phyloP scores from a whole-genome alignment of 2,113 vertebrate species.

The Phyllopteryx taeniolatus region DNA sequence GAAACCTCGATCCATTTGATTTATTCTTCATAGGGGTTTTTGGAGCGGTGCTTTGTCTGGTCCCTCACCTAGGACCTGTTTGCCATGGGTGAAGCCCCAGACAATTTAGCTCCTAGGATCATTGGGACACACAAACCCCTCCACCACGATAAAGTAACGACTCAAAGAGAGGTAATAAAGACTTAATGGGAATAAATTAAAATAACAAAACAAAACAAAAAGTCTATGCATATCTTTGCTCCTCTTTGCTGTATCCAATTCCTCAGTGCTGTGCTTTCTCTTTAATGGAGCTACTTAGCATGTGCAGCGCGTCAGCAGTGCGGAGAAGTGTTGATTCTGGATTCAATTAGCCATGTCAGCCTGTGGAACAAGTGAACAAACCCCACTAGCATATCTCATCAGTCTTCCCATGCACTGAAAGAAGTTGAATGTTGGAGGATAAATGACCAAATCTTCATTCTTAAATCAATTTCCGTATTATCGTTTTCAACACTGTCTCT shows the following conservation, averaged over 20 bases:
- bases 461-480: conserved; percentile 18
- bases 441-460: conserved; percentile 36
- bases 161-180: background rate
- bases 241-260: conserved; percentile 11
- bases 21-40: too few relatives aligned
- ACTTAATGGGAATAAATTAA: background rate
- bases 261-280: conserved; percentile 11
- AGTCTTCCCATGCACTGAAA: conserved; percentile 4
- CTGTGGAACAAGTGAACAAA: conserved; percentile 40
- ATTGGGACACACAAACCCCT: too few relatives aligned
- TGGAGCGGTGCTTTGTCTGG: too few relatives aligned
- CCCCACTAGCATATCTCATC: conserved; percentile 10
- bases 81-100: too few relatives aligned
- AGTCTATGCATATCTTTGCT: conserved; percentile 11
- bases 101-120: too few relatives aligned
- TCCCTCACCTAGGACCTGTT: too few relatives aligned
- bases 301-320: conserved; percentile 62
- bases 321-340: conserved; percentile 61
- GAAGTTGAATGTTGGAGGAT: conserved; percentile 19
- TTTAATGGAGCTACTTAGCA: conserved; percentile 59
- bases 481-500: conserved; percentile 13
- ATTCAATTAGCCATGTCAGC: conserved; percentile 65
- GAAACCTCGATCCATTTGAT: too few relatives aligned
- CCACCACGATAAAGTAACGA: too few relatives aligned
- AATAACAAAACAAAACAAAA: background rate